phyloP scores from a whole-genome alignment of 2,888 invertebrate genomes.

The Metopia argyrocephala region DNA sequence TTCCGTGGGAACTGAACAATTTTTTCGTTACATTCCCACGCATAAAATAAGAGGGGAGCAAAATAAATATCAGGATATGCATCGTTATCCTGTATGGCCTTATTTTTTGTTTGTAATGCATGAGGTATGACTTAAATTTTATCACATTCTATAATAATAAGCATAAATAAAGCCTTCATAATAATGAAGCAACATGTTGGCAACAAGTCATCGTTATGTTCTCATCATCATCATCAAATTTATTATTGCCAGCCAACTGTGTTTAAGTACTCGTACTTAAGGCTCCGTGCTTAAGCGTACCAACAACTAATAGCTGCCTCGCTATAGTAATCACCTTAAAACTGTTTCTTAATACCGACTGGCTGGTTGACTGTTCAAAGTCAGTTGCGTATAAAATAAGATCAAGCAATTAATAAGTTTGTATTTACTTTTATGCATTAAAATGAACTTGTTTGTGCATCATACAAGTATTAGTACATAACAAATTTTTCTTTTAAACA shows the following conservation, averaged over 20 bases:
- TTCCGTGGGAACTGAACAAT: constrained; percentile 73
- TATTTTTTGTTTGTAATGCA: constrained; percentile 2
- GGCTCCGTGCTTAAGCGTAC: constrained; percentile 29
- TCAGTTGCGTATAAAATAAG: not conserved
- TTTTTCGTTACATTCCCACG: constrained; percentile 73
- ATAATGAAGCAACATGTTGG: constrained; percentile 54
- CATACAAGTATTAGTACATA: constrained; percentile 11
- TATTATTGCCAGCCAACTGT: constrained; percentile 3
- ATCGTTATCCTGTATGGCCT: constrained; percentile 55
- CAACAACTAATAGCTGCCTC: constrained; percentile 22
- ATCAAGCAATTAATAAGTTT: constrained; percentile 61
- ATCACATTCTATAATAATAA: constrained; percentile 48
- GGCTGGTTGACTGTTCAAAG: no score
- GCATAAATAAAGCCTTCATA: not conserved
- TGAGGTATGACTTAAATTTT: constrained; percentile 37
- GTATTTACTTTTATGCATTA: constrained; percentile 55
- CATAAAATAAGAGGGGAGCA: constrained; percentile 59
- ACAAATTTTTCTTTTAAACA: no score
- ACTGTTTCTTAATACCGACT: no score
- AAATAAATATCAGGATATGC: constrained; percentile 50
- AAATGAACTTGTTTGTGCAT: constrained; percentile 26
- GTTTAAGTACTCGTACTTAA: not conserved
- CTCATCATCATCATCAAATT: constrained; percentile 15
- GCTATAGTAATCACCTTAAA: constrained; percentile 9
- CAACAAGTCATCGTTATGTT: constrained; percentile 56